Evolutionary conservation across 1,140 invertebrate species (phyloP), one percentile per base, ranked within the genome.

Genomic region (Luehdorfia chinensis): DNA sequence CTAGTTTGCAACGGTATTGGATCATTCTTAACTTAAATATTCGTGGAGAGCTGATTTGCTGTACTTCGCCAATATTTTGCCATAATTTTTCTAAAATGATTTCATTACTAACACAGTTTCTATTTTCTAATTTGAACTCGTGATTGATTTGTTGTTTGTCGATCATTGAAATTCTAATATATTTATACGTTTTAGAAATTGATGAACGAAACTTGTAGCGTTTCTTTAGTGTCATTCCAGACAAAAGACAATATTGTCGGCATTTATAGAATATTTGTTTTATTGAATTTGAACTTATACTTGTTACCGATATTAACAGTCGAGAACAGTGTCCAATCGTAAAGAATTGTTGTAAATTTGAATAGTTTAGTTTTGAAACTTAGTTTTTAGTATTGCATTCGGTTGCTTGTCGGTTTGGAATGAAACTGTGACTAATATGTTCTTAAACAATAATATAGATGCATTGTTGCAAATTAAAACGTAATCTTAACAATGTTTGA

Each of bases 191-290:
- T 66, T 59, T 66, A 74, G 59, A 60, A 54, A 58, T 52, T 47
- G 50, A 50, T 67, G 60, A 70, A 36, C 66, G 57, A 54, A 61
- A 75, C 64, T 59, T 67, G 58, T 59, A 69, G 67, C 66, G 54
- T 58, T 61, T 72, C 55, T 66, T 73, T 75, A 79, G 79, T 78
- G 79, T 85, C 81, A 85, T 85, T 85, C 81, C 81, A 85, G 74
- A 76, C 72, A 83, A 85, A 84, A 85, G 81, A 85, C 81, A 80
- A 68, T 72, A 64, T 78, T 81, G 81, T 83, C 81, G 71, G 81
- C 81, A 85, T 85, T 85, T 85, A 85, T 85, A 85, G 77, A 73
- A 75, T 79, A 79, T 75, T 72, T 66, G 63, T 74, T 73, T 54
- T 52, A 47, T 63, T 66, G 56, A 74, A 68, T 50, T 66, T 55